phyloP scores from a whole-genome alignment of 2,113 vertebrate species.

The Pelecanoides urinatrix region DNA sequence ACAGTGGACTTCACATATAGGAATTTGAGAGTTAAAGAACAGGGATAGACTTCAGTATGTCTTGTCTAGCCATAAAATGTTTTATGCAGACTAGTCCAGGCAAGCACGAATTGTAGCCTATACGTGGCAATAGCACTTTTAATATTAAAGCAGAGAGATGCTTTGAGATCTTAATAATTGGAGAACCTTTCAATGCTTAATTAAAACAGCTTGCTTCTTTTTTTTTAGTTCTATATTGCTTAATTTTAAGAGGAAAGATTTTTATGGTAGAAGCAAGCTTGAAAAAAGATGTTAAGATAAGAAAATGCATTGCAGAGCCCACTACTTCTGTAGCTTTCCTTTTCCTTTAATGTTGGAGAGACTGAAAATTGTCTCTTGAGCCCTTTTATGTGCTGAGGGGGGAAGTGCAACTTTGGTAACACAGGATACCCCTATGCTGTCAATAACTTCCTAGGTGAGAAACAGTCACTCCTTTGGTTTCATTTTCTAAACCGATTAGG shows the following conservation, averaged over 20 bases:
- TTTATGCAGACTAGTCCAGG: neutral
- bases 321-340: neutral
- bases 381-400: neutral
- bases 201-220: neutral
- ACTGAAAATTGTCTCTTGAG: neutral
- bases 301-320: neutral
- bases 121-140: neutral
- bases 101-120: neutral
- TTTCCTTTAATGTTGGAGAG: neutral
- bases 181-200: neutral
- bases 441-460: neutral
- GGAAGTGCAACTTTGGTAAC: neutral
- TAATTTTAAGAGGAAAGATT: neutral
- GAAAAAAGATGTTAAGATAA: neutral
- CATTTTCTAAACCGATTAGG: neutral
- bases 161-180: neutral
- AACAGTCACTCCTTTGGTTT: neutral
- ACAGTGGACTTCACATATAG: neutral
- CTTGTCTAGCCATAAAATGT: neutral
- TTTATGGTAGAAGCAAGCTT: neutral
- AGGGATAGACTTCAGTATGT: neutral
- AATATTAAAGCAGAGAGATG: neutral
- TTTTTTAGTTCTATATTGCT: neutral
- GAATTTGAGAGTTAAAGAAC: neutral
- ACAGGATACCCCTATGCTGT: neutral